Base-by-base conservation (phyloP, 37 sponge, comb jelly and placozoan species). In the Oopsacas minuta region DNA sequence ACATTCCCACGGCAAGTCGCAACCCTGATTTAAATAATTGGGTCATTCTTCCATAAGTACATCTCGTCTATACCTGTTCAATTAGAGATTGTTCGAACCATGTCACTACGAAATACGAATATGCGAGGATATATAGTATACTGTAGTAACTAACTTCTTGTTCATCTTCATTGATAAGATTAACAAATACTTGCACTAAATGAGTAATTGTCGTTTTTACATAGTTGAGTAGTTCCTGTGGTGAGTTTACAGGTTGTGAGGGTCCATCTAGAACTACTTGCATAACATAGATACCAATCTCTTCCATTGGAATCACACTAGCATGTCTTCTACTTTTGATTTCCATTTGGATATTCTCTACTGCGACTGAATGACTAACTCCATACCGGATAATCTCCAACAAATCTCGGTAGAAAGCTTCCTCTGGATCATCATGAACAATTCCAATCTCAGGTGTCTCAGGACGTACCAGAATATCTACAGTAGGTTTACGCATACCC, bases 251-350 rank as follows among this genome's bases (percentile, higher is more conserved):
- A 61, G 75, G 75, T 12, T 61, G 17, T 3, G 75, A 5, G 28
- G 75, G 75, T 34, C 75, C 75, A 5, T 61, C 75, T 12, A 61
- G 1, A 25, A 61, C 75, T 12, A n/a, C 75, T 34, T 61, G 75
- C 75, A 61, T n/a, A 61, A 61, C 30, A n/a, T 61, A 61, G 28
- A 61, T 10, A 61, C 75, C 30, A n/a, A 61, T 61, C 28, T 61
- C 75, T n/a, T 61, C 75, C 75, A 61, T 61, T n/a, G 75, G 75
- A 61, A 61, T 61, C 32, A n/a, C 75, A 61, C 20, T 25, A 25
- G 75, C 75, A 61, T 61, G 75, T 61, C 75, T 61, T 34, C 75
- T 10, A 12, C 75, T 61, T 34, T 25, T 61, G 22, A 61, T 61
- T 12, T 61, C 75, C 75, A 61, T 61, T n/a, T 61, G 75, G 75